Evolutionary conservation across 2,888 invertebrate genomes (phyloP), one percentile per base, ranked within the genome.

Genomic region (Xestia rhomboidea): DNA sequence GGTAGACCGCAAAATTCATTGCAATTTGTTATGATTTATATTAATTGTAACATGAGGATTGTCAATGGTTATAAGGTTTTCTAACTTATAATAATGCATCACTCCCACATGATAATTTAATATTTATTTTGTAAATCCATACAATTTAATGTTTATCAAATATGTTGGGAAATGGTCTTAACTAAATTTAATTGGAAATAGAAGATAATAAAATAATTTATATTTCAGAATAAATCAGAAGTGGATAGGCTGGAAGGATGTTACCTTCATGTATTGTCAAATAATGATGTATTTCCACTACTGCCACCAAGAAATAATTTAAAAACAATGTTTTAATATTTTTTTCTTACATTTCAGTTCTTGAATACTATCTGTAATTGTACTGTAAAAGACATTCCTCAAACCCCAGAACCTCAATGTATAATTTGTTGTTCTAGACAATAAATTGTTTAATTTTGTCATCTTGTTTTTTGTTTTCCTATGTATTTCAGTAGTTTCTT

Each of bases 151-250:
- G 38, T 30, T 44, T 51, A 10, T 30, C 8, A 21, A 49, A n/a
- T 34, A 63, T 67, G 5, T 46, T 62, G 76, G 82, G 54, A 30
- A 51, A 34, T 27, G 41, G 18, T 44, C 11, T 18, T 1, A 46
- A 38, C 38, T 13, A 46, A 24, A 57, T 27, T 18, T 2, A 44
- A 30, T 41, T 18, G 41, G 1, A 51, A 80, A 51, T 30, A 24
- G 27, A 73, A 73, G 30, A 49, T 79, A 81, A 75, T 68, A 15
- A 49, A 49, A 62, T 73, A 30, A 64, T 77, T 87, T 85, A 73
- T 78, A 85, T 90, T 90, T 82, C 90, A 90, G 90, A 90, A 86
- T 90, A 87, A 90, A 83, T 73, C 68, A 69, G 67, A 80, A 69
- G 79, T 77, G 77, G 77, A 77, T 77, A 68, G 62, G 38, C 76